Conservation (phyloP, 2,797 vertebrate genomes). For the Onychomys leucogaster region DNA sequence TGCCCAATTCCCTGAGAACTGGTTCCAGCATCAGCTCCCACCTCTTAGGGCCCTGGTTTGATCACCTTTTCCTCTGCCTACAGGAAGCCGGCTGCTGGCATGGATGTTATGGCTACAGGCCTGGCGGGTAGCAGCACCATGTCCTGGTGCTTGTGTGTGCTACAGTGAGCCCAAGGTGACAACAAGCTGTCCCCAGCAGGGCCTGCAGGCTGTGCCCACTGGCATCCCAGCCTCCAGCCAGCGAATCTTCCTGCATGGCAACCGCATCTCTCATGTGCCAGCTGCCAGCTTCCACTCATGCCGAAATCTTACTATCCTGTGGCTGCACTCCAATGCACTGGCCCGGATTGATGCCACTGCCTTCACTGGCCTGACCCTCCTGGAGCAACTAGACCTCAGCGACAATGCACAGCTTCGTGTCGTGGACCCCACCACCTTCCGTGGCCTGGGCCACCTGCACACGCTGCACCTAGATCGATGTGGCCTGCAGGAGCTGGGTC, state of each 20-base stretch:
- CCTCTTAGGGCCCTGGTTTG: neutral
- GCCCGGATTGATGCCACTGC: conserved; percentile 95
- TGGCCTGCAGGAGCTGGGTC: conserved; percentile 94
- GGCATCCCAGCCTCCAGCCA: conserved; percentile 97
- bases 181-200: conserved; percentile 98
- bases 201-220: conserved; percentile 93
- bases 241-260: conserved; percentile 98
- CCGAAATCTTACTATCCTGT: conserved; percentile 97
- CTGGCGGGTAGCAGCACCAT: conserved; percentile 91
- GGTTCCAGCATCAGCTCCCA: neutral
- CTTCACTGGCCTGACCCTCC: conserved; percentile 93
- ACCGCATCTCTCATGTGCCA: conserved; percentile 93
- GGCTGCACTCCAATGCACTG: conserved; percentile 98
- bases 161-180: conserved; percentile 97
- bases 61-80: conserved; percentile 70
- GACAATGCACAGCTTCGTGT: conserved; percentile 95
- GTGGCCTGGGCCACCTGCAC: conserved; percentile 94
- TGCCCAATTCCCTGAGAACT: neutral
- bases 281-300: conserved; percentile 95
- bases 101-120: conserved; percentile 96
- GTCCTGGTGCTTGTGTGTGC: conserved; percentile 97
- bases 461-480: conserved; percentile 97
- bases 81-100: conserved; percentile 95
- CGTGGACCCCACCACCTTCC: conserved; percentile 95
- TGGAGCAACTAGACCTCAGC: conserved; percentile 98